These are phyloP conservation scores for Torymus auratus DNA, from an alignment of 2,888 invertebrate species.

Conservation along the genomic window DNA sequence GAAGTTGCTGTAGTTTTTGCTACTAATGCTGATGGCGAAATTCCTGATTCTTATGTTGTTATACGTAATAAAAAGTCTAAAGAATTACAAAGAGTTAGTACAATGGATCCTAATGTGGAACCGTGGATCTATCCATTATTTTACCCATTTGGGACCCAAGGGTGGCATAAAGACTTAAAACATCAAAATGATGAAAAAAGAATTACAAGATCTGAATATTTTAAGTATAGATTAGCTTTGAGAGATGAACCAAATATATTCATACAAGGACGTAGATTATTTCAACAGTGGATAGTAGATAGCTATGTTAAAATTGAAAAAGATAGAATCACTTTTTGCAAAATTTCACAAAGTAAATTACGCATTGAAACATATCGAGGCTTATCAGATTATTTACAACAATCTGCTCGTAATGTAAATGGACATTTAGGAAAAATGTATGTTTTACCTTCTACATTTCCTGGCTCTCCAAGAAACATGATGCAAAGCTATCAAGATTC, in stretches of 20 bases:
- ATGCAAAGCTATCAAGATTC: constrained; percentile 59
- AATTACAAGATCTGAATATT: constrained; percentile 20
- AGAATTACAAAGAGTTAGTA: constrained; percentile 54
- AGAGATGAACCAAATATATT: constrained; percentile 47
- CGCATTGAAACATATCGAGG: constrained; percentile 54
- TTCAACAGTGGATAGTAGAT: constrained; percentile 53
- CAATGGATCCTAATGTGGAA: constrained; percentile 58
- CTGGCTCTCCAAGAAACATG: constrained; percentile 57
- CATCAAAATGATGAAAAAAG: neutral
- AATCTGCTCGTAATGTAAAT: constrained; percentile 32
- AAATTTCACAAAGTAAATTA: constrained; percentile 49
- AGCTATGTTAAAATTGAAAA: constrained; percentile 51
- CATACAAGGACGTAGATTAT: constrained; percentile 39
- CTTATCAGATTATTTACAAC: constrained; percentile 49
- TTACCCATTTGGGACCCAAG: constrained; percentile 57
- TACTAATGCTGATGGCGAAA: constrained; percentile 59
- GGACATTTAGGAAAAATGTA: constrained; percentile 47
- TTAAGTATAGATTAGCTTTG: constrained; percentile 42
- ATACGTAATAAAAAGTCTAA: constrained; percentile 53
- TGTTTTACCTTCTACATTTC: constrained; percentile 53
- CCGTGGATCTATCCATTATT: constrained; percentile 58
- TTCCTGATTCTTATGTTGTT: constrained; percentile 59
- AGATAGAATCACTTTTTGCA: constrained; percentile 47
- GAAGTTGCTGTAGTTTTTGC: constrained; percentile 55
- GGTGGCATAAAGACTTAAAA: constrained; percentile 19